Evolutionary conservation across 2,797 vertebrate species (phyloP).

Genomic region (Trachurus trachurus): DNA sequence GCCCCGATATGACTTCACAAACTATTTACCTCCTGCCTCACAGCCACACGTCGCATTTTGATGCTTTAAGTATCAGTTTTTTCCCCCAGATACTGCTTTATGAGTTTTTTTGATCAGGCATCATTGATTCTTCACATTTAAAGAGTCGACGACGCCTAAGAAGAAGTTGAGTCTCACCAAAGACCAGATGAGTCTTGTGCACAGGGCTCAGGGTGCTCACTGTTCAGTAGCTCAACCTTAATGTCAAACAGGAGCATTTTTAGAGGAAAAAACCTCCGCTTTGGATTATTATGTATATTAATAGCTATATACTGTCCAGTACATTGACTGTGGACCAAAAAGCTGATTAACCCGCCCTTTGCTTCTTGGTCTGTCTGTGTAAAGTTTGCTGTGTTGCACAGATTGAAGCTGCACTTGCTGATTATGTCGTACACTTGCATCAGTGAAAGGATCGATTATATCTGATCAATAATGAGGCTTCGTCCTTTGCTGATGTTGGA

Average conservation of each 20-base stretch:
- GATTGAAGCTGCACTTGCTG: slow-evolving; percentile 8
- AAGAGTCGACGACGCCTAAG: neutral
- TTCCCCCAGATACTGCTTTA: neutral
- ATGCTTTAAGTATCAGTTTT: neutral
- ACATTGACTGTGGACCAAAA: slow-evolving; percentile 40
- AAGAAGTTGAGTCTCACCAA: slow-evolving; percentile 56
- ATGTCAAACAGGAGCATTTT: slow-evolving; percentile 14
- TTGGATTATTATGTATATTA: slow-evolving; percentile 11
- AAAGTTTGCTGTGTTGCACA: slow-evolving; percentile 17
- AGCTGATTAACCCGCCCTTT: slow-evolving; percentile 1
- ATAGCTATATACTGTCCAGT: neutral
- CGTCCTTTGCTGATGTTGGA: slow-evolving; percentile 1
- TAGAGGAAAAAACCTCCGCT: neutral
- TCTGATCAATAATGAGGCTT: slow-evolving; percentile 6
- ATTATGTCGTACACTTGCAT: neutral
- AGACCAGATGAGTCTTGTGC: slow-evolving; percentile 40
- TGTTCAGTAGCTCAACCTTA: slow-evolving; percentile 8
- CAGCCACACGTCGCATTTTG: slow-evolving; percentile 11
- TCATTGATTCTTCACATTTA: neutral
- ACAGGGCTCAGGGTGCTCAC: slow-evolving; percentile 1
- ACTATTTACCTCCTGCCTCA: neutral
- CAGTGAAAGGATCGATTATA: neutral
- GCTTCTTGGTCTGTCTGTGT: slow-evolving; percentile 21
- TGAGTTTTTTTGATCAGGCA: slow-evolving; percentile 13
- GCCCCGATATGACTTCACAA: neutral